These are phyloP conservation scores for Dolichoris vasculosae DNA, from an alignment of 1,140 invertebrate species.

Conservation along the genomic window DNA sequence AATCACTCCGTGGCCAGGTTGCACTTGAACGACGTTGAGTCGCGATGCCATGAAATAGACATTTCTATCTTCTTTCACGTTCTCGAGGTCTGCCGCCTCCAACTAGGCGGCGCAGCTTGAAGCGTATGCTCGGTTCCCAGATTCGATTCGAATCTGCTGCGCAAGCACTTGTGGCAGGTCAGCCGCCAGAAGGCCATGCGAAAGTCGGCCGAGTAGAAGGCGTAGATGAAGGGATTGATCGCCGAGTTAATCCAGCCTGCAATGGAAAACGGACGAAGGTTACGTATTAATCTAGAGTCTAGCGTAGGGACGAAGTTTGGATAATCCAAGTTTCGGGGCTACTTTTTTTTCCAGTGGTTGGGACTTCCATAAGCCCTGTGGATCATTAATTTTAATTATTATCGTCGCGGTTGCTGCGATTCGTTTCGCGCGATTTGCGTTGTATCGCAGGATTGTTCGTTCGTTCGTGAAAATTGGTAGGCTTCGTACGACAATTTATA, in stretches of 20 bases:
- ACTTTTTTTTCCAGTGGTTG: no score
- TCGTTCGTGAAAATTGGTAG: no score
- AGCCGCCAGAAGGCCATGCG: slow-evolving; percentile 88
- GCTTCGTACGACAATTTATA: no score
- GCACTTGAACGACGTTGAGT: neutral
- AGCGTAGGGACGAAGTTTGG: no score
- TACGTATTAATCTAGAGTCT: neutral
- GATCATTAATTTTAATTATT: no score
- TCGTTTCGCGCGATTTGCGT: no score
- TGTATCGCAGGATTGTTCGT: no score
- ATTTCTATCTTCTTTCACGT: slow-evolving; percentile 25
- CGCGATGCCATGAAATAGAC: neutral
- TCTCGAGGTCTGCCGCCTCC: slow-evolving; percentile 41
- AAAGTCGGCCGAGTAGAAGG: slow-evolving; percentile 90
- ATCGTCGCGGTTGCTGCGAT: no score
- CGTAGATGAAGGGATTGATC: slow-evolving; percentile 91
- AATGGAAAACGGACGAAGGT: slow-evolving; percentile 26
- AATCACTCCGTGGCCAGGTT: neutral
- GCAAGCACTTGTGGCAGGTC: slow-evolving; percentile 72
- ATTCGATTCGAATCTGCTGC: slow-evolving; percentile 54
- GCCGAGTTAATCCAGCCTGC: slow-evolving; percentile 91
- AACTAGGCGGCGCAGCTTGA: slow-evolving; percentile 19
- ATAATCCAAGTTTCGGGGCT: no score
- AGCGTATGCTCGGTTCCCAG: neutral
- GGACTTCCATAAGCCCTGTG: no score